Evolutionary conservation across 2,797 vertebrate species (phyloP).

Genomic region (Austrolebias charrua): DNA sequence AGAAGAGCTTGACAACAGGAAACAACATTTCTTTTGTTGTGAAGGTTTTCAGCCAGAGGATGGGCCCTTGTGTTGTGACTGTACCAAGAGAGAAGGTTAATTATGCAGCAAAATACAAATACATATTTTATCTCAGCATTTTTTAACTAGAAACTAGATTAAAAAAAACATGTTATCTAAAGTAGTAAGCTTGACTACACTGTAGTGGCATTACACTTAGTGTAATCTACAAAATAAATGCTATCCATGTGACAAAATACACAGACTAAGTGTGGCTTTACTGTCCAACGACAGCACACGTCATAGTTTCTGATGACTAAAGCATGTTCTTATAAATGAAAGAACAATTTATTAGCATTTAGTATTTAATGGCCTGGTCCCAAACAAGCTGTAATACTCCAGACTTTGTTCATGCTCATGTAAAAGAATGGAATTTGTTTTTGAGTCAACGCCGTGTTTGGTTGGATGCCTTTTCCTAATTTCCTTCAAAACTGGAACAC

Average conservation of each 20-base stretch:
- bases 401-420: neutral
- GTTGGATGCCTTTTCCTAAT: constrained; percentile 73
- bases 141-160: constrained; percentile 4
- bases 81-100: neutral
- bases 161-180: neutral
- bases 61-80: neutral
- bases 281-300: constrained; percentile 4
- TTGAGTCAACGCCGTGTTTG: constrained; percentile 68
- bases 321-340: neutral
- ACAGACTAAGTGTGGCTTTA: constrained; percentile 5
- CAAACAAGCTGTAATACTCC: neutral
- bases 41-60: constrained; percentile 3
- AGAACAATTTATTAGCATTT: neutral
- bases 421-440: constrained; percentile 10
- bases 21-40: neutral
- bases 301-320: constrained; percentile 8
- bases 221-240: neutral
- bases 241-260: neutral
- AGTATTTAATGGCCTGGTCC: neutral
- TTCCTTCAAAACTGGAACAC: constrained; percentile 43
- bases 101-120: neutral
- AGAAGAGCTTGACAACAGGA: neutral
- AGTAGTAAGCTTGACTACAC: constrained; percentile 22
- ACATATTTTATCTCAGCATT: neutral
- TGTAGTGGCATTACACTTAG: constrained; percentile 27